Evolutionary conservation across 2,888 invertebrate species (phyloP).

Genomic region (Tipula vernalis): DNA sequence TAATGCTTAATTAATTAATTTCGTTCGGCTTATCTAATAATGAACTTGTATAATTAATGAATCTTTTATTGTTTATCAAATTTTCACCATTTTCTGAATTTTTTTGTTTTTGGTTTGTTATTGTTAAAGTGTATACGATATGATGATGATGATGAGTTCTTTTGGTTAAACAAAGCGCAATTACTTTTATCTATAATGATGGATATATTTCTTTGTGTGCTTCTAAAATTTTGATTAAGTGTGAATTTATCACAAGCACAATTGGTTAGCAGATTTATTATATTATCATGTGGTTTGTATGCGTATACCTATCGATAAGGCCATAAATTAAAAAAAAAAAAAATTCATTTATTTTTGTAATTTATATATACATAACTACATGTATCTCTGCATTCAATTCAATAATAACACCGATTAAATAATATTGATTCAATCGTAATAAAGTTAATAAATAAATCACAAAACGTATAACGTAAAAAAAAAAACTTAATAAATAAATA

Average conservation of each 20-base stretch:
- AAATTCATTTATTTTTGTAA: no score
- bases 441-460: not conserved
- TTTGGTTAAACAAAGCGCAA: not conserved
- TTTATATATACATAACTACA: not conserved
- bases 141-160: not conserved
- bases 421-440: constrained; percentile 4
- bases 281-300: not conserved
- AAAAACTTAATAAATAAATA: not conserved
- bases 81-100: not conserved
- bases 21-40: not conserved
- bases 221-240: not conserved
- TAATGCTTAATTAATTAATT: not conserved
- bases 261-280: not conserved
- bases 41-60: not conserved
- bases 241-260: not conserved
- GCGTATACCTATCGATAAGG: not conserved
- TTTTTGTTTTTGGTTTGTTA: not conserved
- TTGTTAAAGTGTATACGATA: not conserved
- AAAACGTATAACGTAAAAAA: not conserved
- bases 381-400: not conserved
- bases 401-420: not conserved
- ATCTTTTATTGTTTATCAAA: not conserved
- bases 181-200: not conserved
- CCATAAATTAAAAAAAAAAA: not conserved
- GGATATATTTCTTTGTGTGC: not conserved